phyloP scores from a whole-genome alignment of 2,888 invertebrate genomes.

The Zaprionus bogoriensis region DNA sequence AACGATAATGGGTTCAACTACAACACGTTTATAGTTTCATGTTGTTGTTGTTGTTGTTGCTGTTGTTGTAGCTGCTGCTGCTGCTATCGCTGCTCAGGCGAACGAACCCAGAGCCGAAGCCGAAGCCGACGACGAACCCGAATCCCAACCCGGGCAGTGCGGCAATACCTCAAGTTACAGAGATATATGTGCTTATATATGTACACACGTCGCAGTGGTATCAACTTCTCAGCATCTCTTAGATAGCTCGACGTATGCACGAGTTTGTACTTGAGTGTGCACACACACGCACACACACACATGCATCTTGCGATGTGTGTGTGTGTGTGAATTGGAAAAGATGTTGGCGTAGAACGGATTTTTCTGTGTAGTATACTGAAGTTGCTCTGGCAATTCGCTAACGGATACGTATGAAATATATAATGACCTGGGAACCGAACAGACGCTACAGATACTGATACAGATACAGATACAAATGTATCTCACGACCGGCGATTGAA shows the following conservation, averaged over 20 bases:
- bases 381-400: constrained; percentile 49
- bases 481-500: constrained; percentile 6
- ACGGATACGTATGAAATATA: constrained; percentile 51
- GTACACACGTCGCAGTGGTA: constrained; percentile 56
- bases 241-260: constrained; percentile 53
- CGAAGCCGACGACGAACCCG: too few relatives aligned
- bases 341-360: constrained; percentile 56
- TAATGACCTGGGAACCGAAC: constrained; percentile 50
- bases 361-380: constrained; percentile 31
- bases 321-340: constrained; percentile 26
- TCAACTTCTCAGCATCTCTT: constrained; percentile 70
- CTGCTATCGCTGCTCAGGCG: constrained; percentile 42
- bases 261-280: constrained; percentile 21
- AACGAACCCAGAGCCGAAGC: constrained; percentile 30
- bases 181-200: constrained; percentile 17
- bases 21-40: constrained; percentile 54
- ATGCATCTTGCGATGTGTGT: too few relatives aligned
- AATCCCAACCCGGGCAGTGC: constrained; percentile 44
- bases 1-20: constrained; percentile 67
- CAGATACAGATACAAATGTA: constrained; percentile 29
- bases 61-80: constrained; percentile 12
- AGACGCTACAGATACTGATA: not conserved
- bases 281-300: not conserved
- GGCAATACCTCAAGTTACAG: constrained; percentile 69
- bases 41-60: constrained; percentile 20